Evolutionary conservation across 2,113 vertebrate species (phyloP), one percentile per base, ranked within the genome.

Genomic region (Aldabrachelys gigantea): DNA sequence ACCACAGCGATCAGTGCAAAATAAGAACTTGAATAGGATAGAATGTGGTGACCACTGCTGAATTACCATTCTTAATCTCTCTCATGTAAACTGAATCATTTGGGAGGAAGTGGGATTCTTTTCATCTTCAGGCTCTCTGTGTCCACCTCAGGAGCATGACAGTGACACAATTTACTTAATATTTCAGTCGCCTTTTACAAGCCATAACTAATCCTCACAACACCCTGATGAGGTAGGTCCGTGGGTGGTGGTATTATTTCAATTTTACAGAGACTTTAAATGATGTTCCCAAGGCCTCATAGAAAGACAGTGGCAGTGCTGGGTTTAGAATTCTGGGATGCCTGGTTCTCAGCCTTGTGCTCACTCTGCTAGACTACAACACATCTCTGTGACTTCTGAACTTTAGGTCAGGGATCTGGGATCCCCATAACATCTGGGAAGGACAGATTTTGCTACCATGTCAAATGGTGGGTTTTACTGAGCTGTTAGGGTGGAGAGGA

Each of bases 281-380:
- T 0, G 0, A 9, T 0, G 0, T 38, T n/a, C 57, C 0, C 0
- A 59, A 3, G 5, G 21, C 29, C 0, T 11, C 84, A 72, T 44
- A 47, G 49, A 53, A 35, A 21, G 50, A 44, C 57, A 31, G 57
- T 35, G 57, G 50, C 0, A 0, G 84, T 65, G 76, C 47, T 6
- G 29, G 0, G 0, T 50, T 90, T 76, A 80, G 50, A 78, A 47
- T 22, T 94, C 84, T 52, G 69, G 49, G 44, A 4, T 44, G 38
- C 41, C 41, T 27, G 90, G 79, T 87, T 57, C 82, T 56, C 76
- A 41, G 80, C 38, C 38, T 44, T 11, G 13, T 47, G 14, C 27
- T 90, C 65, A 57, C 29, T 9, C 0, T 3, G 1, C 0, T 0
- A 80, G 49, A 59, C 53, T 6, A 44, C 53, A 19, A 47, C 59